A percentile compares a stretch with the other conserved stretches of the same genome.
Evolutionary conservation across 1,140 invertebrate genomes (phyloP).

Genomic region (Apis dorsata): DNA sequence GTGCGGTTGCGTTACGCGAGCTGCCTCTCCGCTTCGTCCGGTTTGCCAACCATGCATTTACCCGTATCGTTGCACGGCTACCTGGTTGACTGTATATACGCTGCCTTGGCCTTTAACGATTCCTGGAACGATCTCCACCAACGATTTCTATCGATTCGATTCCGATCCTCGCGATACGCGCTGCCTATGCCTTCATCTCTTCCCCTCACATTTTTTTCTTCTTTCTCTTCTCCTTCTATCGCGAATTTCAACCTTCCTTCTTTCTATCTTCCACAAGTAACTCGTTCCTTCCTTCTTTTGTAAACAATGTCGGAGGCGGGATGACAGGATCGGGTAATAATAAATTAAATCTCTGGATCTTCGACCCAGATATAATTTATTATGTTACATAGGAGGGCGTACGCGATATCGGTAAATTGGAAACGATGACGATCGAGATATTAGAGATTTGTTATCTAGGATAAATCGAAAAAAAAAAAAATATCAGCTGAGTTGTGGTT

Average conservation of each 20-base stretch:
- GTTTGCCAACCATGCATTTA: constrained; percentile 58
- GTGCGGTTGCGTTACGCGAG: constrained; percentile 40
- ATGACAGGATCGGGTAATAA: not conserved
- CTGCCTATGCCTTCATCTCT: too few relatives aligned
- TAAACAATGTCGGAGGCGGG: constrained; percentile 1
- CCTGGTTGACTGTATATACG: constrained; percentile 25
- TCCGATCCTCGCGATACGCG: constrained; percentile 47
- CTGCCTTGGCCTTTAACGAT: constrained; percentile 65
- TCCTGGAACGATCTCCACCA: constrained; percentile 58
- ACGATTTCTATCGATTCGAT: constrained; percentile 65
- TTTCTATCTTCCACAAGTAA: not conserved
- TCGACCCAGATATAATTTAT: not conserved
- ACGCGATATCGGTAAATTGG: not conserved
- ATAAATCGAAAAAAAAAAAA: not conserved
- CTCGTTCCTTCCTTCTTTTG: constrained; percentile 16
- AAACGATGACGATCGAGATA: not conserved
- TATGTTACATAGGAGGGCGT: not conserved
- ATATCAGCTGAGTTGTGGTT: too few relatives aligned
- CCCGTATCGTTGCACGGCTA: constrained; percentile 43
- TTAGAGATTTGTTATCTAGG: not conserved
- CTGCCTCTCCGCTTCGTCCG: constrained; percentile 46
- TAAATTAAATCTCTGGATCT: constrained; percentile 33
- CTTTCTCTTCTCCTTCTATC: too few relatives aligned
- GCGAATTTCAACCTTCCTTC: not conserved
- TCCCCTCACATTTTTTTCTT: not conserved